phyloP scores from a whole-genome alignment of 1,140 invertebrate genomes.

The Whitmania pigra region DNA sequence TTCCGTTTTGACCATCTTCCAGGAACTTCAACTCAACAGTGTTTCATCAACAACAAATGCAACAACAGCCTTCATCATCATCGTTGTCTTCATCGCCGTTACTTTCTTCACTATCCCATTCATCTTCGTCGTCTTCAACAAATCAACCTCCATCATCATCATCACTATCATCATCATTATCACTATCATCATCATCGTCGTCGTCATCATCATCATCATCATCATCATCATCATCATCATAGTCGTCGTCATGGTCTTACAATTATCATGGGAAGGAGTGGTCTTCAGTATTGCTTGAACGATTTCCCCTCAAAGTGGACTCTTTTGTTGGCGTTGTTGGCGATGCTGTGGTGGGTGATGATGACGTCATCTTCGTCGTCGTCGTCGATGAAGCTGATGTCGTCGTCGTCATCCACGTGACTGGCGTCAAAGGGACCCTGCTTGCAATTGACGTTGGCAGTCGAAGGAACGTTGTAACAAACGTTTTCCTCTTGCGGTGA shows the following conservation, averaged over 20 bases:
- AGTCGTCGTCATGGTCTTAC: too few relatives aligned
- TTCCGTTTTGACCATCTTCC: background rate
- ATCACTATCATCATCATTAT: background rate
- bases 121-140: slow-evolving; percentile 11
- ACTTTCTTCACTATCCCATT: background rate
- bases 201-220: background rate
- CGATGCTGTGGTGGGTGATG: slow-evolving; percentile 2
- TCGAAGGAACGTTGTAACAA: background rate
- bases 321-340: background rate
- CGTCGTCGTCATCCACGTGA: background rate
- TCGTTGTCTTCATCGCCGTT: slow-evolving; percentile 5
- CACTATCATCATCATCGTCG: background rate
- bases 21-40: background rate
- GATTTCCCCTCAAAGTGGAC: slow-evolving; percentile 12
- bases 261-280: too few relatives aligned
- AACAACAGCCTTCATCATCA: background rate
- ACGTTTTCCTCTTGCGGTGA: background rate
- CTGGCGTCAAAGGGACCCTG: background rate
- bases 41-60: background rate
- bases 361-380: background rate
- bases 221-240: too few relatives aligned
- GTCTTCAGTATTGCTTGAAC: slow-evolving; percentile 3
- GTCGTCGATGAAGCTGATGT: background rate
- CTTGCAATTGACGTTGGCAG: background rate
- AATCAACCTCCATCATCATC: background rate